Evolutionary conservation across 2,888 invertebrate species (phyloP).

Genomic region (Nymphalis c-album): DNA sequence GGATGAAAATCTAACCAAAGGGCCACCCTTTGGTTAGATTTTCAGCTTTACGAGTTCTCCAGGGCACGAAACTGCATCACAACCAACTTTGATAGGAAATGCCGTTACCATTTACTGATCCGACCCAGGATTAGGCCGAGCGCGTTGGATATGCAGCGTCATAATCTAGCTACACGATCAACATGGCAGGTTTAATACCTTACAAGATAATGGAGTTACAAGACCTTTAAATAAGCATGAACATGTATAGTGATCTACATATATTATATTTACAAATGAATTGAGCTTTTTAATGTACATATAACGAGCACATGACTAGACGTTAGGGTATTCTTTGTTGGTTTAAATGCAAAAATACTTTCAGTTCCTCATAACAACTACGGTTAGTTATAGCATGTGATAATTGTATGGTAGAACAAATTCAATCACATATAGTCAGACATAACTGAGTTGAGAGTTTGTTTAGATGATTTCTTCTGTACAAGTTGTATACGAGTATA

Average conservation of each 20-base stretch:
- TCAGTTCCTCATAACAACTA: conserved; percentile 1
- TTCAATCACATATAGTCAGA: not conserved
- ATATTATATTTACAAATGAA: conserved; percentile 17
- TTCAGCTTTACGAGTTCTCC: too few species aligned
- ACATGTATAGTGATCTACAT: not conserved
- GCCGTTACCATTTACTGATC: too few species aligned
- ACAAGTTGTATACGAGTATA: not conserved
- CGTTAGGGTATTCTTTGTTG: conserved; percentile 21
- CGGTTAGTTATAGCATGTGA: not conserved
- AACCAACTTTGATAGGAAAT: too few species aligned
- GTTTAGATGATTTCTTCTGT: not conserved
- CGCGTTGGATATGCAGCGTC: too few species aligned
- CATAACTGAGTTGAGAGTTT: not conserved
- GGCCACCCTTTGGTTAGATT: too few species aligned
- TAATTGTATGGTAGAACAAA: not conserved
- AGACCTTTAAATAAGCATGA: conserved; percentile 1
- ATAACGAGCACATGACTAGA: conserved; percentile 23
- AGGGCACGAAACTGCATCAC: too few species aligned
- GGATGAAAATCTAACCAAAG: too few species aligned
- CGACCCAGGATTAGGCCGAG: too few species aligned
- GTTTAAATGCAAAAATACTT: conserved; percentile 22
- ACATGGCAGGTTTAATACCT: too few species aligned
- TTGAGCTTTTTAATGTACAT: conserved; percentile 15
- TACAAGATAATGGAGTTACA: not conserved
- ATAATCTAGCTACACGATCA: too few species aligned